These are phyloP conservation scores for Erebia epiphron DNA, from an alignment of 2,888 invertebrate species.

Conservation along the genomic window DNA sequence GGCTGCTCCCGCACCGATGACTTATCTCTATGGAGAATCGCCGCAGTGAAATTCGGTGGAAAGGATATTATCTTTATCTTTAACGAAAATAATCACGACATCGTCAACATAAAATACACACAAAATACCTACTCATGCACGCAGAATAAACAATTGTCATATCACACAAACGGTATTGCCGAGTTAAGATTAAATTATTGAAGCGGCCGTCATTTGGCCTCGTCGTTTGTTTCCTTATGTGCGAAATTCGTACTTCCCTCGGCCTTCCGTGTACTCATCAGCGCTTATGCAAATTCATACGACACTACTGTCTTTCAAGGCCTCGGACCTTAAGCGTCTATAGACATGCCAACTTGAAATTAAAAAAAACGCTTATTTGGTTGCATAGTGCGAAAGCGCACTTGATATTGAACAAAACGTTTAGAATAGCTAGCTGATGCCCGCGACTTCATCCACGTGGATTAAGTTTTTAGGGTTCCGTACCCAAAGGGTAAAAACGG, in stretches of 20 bases:
- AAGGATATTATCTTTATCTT: too few species aligned
- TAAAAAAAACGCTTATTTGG: background rate
- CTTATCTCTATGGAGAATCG: too few species aligned
- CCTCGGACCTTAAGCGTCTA: background rate
- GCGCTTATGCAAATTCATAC: slow-evolving; percentile 35
- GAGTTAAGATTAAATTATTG: slow-evolving; percentile 32
- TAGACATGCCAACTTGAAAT: slow-evolving; percentile 1
- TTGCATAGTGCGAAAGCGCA: too few species aligned
- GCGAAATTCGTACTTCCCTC: slow-evolving; percentile 54
- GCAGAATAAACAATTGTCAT: slow-evolving; percentile 7
- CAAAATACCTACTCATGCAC: background rate
- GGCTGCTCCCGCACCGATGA: too few species aligned
- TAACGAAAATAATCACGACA: background rate
- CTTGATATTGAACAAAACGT: too few species aligned
- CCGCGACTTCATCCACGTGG: too few species aligned
- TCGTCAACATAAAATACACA: background rate
- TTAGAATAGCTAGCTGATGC: too few species aligned
- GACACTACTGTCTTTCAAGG: slow-evolving; percentile 35
- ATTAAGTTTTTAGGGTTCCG: too few species aligned
- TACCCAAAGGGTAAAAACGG: too few species aligned
- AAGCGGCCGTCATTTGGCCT: slow-evolving; percentile 44
- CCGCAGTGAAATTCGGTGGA: background rate
- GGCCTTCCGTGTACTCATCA: slow-evolving; percentile 55
- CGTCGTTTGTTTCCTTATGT: slow-evolving; percentile 63
- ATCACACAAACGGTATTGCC: slow-evolving; percentile 20